Conservation (phyloP, 2,888 invertebrate genomes). For the Amblyteles armatorius region DNA sequence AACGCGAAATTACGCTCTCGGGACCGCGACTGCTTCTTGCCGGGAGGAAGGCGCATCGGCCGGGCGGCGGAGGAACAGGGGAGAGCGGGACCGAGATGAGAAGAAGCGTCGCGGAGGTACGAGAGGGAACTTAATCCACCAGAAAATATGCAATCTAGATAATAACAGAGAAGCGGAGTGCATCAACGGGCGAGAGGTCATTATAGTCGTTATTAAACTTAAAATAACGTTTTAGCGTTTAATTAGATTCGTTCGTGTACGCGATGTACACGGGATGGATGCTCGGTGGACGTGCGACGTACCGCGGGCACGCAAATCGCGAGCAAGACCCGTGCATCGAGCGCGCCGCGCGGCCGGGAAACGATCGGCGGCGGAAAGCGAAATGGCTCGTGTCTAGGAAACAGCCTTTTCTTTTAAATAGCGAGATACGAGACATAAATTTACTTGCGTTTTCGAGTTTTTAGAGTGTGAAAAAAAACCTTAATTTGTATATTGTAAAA, state of each 20-base stretch:
- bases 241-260: slow-evolving; percentile 80
- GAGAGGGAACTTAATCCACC: slow-evolving; percentile 80
- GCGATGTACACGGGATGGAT: slow-evolving; percentile 25
- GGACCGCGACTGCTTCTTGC: slow-evolving; percentile 35
- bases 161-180: slow-evolving; percentile 80
- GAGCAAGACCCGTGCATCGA: background rate
- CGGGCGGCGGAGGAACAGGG: background rate
- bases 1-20: slow-evolving; percentile 55
- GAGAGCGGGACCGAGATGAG: slow-evolving; percentile 11
- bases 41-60: slow-evolving; percentile 1
- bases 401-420: background rate
- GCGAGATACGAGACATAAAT: background rate
- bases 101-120: slow-evolving; percentile 66
- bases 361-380: background rate
- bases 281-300: slow-evolving; percentile 9
- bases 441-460: background rate
- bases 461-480: background rate
- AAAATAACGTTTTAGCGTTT: slow-evolving; percentile 83
- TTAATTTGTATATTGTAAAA: background rate
- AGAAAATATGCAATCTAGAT: slow-evolving; percentile 84
- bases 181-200: slow-evolving; percentile 77
- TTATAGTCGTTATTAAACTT: slow-evolving; percentile 82
- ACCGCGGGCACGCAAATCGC: background rate
- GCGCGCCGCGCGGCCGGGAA: background rate
- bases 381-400: background rate